Evolutionary conservation across 2,113 vertebrate species (phyloP).

Genomic region (Cromileptes altivelis): DNA sequence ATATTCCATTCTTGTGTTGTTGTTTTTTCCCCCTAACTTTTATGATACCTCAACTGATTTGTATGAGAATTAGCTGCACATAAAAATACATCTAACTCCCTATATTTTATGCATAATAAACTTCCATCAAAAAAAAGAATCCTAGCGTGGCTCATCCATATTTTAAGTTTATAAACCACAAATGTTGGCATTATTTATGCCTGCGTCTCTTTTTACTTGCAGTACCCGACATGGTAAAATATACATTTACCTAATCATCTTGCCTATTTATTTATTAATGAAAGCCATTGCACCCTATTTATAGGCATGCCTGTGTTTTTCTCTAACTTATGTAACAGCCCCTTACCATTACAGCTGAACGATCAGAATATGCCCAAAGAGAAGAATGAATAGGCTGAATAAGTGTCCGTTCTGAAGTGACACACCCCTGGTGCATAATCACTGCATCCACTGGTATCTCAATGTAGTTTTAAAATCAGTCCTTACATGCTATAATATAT

Average conservation of each 20-base stretch:
- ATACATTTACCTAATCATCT: conserved; percentile 37
- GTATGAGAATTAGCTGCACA: not conserved
- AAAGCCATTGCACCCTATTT: conserved; percentile 1
- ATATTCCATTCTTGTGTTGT: conserved; percentile 5
- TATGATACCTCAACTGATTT: not conserved
- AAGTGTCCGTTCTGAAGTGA: not conserved
- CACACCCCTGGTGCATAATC: not conserved
- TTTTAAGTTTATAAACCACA: not conserved
- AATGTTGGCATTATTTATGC: conserved; percentile 14
- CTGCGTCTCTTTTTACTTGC: not conserved
- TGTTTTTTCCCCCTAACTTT: not conserved
- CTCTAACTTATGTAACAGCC: conserved; percentile 33
- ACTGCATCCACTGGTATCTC: not conserved
- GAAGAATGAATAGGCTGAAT: conserved; percentile 15
- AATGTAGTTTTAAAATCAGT: not conserved
- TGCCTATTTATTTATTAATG: conserved; percentile 47
- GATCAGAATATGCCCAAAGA: conserved; percentile 17
- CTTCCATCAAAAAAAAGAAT: not conserved
- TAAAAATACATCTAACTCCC: not conserved
- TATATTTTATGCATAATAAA: not conserved
- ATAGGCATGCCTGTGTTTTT: conserved; percentile 12
- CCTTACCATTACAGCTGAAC: conserved; percentile 10
- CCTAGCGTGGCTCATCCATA: not conserved
- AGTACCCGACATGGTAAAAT: not conserved
- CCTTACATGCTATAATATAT: not conserved